phyloP scores from a whole-genome alignment of 2,888 invertebrate genomes.

The Scaptomyza tumidula region DNA sequence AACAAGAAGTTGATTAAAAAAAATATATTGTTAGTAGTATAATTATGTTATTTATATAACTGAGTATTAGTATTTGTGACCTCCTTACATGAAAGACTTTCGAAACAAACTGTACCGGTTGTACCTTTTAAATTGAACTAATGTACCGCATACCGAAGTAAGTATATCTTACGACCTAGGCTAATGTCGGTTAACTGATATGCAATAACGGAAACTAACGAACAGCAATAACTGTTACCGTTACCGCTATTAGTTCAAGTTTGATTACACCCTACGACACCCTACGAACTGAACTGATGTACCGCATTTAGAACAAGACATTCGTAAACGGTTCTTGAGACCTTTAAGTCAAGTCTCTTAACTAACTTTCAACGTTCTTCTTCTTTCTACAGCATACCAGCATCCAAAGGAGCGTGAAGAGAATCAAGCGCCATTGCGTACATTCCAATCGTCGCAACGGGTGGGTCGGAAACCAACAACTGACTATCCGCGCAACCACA shows the following conservation, averaged over 20 bases:
- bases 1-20: too few species aligned
- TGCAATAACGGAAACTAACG: not conserved
- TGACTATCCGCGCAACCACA: conserved; percentile 50
- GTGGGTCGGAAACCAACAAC: not conserved
- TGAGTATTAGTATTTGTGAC: too few species aligned
- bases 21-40: too few species aligned
- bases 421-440: conserved; percentile 49
- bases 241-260: not conserved
- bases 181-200: not conserved
- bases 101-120: too few species aligned
- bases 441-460: conserved; percentile 24
- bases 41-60: too few species aligned
- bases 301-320: not conserved
- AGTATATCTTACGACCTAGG: too few species aligned
- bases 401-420: conserved; percentile 23
- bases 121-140: too few species aligned
- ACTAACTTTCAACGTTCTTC: not conserved
- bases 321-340: not conserved
- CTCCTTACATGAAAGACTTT: too few species aligned
- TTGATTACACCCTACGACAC: not conserved
- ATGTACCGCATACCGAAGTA: too few species aligned
- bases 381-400: not conserved
- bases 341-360: not conserved
- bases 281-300: not conserved
- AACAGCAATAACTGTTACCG: not conserved